phyloP scores from a whole-genome alignment of 2,797 vertebrate genomes.

The Poecilia wingei region DNA sequence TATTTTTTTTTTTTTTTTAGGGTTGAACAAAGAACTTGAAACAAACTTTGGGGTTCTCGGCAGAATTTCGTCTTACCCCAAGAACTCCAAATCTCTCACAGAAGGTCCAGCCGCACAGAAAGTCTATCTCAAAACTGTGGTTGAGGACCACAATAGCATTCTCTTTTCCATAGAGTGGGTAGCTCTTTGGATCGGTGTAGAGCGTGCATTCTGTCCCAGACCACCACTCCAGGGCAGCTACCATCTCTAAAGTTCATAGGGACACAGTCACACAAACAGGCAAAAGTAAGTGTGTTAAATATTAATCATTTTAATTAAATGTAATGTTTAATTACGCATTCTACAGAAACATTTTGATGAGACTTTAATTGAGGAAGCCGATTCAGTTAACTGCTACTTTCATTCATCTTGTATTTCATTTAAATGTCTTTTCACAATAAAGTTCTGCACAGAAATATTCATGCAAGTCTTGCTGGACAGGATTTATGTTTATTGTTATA shows the following conservation, averaged over 20 bases:
- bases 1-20: too few species aligned
- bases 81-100: conserved; percentile 94
- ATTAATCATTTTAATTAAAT: neutral
- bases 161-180: conserved; percentile 87
- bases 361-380: neutral
- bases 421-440: neutral
- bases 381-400: neutral
- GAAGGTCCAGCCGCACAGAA: conserved; percentile 95
- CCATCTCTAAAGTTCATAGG: conserved; percentile 86
- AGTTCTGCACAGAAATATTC: neutral
- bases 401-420: neutral
- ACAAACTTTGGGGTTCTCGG: neutral
- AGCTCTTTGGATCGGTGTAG: conserved; percentile 88
- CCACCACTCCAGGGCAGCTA: conserved; percentile 96
- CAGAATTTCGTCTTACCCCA: conserved; percentile 84
- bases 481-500: neutral
- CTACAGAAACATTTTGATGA: neutral
- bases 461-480: neutral
- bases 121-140: conserved; percentile 97
- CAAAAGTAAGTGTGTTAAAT: neutral
- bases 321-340: neutral
- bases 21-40: neutral
- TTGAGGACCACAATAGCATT: conserved; percentile 95
- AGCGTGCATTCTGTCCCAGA: conserved; percentile 92
- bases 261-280: neutral